These are phyloP conservation scores for Phortica okadai DNA, from an alignment of 2,888 invertebrate species.

Conservation along the genomic window DNA sequence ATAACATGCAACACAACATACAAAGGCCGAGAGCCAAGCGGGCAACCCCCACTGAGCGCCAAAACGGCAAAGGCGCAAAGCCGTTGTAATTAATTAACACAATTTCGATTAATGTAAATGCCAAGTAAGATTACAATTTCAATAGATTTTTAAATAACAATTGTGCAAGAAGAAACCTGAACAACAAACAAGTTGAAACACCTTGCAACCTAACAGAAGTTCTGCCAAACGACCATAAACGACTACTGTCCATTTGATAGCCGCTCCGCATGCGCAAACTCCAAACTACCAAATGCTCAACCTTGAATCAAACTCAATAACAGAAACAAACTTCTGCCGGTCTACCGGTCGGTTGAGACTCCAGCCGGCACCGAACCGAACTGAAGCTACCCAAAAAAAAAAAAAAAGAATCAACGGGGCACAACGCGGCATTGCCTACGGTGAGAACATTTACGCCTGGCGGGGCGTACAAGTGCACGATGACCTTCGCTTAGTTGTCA, in stretches of 20 bases:
- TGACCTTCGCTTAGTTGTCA: slow-evolving; percentile 3
- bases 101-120: slow-evolving; percentile 54
- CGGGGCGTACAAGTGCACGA: not conserved
- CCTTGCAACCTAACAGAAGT: slow-evolving; percentile 25
- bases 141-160: slow-evolving; percentile 1
- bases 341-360: slow-evolving; percentile 31
- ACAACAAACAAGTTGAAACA: not conserved
- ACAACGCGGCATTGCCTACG: not conserved
- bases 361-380: slow-evolving; percentile 10
- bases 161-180: not conserved
- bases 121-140: slow-evolving; percentile 61
- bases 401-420: not conserved
- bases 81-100: slow-evolving; percentile 60
- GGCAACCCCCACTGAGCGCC: slow-evolving; percentile 37
- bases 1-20: not conserved
- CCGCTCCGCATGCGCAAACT: not conserved
- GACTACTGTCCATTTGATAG: slow-evolving; percentile 8
- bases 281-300: not conserved
- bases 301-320: slow-evolving; percentile 46
- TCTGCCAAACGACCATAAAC: not conserved
- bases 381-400: slow-evolving; percentile 10
- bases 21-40: not conserved
- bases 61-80: slow-evolving; percentile 53
- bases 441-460: slow-evolving; percentile 8
- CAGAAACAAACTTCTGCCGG: slow-evolving; percentile 28